Base-by-base conservation (phyloP, 1,140 invertebrate genomes). In the Aphidius gifuensis region DNA sequence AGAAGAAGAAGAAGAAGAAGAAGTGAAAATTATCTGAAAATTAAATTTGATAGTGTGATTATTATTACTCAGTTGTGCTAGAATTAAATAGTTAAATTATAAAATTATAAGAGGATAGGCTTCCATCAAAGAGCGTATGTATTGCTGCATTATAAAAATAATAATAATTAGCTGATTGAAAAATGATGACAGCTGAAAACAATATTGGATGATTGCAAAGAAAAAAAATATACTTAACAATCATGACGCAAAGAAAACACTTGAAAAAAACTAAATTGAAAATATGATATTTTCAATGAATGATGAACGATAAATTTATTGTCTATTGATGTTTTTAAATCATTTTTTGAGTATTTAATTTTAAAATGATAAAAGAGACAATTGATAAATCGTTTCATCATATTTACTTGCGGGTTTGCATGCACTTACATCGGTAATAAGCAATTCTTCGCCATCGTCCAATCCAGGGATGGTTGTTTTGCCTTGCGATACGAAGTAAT, bases 401-500 rank as follows among this genome's bases (percentile, higher is more conserved):
- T 32, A 32, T 32, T 32, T 32, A 32, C 23, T 32, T 3, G 23
- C 23, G 4, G 23, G 23, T 32, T 3, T 32, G 44, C 60, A 76
- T 78, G 79, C 78, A 90, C 90, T 92, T 93, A 97, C 94, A 85
- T 98, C 95, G 70, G 95, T 97, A 73, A 93, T 81, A 73, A 82
- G 77, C 85, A 96, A 92, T 89, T 99, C 97, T 83, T 97, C 95
- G 75, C 86, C 88, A 84, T 99, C 97, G 85, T 99, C 94, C 75
- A 99, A 90, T 80, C 90, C 90, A 73, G 96, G 92, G 78, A 98
- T 96, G 71, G 90, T 92, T 74, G 93, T 91, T 86, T 96, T 95
- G 83, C 96, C 97, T 88, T 99, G 96, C 80, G 94, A 91, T 78
- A 97, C 90, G 87, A 94, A 97, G 83, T 90, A 81, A 86, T 96